Evolutionary conservation across 2,797 vertebrate species (phyloP), one percentile per base, ranked within the genome.

Genomic region (Tapera naevia): DNA sequence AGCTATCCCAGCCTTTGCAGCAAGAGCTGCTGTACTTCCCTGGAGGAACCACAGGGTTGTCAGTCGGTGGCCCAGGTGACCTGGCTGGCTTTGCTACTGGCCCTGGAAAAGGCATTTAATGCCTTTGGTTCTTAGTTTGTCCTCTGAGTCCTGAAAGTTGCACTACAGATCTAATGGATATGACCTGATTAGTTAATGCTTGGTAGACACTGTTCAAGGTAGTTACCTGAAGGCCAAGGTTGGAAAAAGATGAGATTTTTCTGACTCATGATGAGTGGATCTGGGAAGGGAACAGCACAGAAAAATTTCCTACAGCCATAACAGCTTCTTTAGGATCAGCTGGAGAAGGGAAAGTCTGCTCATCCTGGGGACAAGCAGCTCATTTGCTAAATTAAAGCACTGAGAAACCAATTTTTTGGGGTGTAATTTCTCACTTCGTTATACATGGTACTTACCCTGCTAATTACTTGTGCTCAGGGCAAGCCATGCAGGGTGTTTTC

Each of bases 311-410:
- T 66, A 12, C 46, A 87, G 54, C 69, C 66, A 3, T 17, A 53
- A n/a, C 23, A 89, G 51, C 60, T 82, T 85, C 79, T 75, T 78
- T 41, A 67, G 75, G n/a, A 60, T 60, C 61, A 80, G n/a, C 51
- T 76, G 67, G 60, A 33, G 64, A 80, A 37, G 27, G 67, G 51
- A 70, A 76, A 74, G 17, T 32, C 79, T 61, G 58, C 22, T 87
- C 57, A n/a, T 14, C 28, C 43, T 0, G 0, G 13, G 72, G 58
- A 66, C 27, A 51, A 82, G 57, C 3, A 1, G 37, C 56, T 91
- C 3, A 1, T 87, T 72, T 66, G 79, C 33, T 67, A 70, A 76
- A 88, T 73, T 82, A 91, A 92, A 93, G 56, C 64, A 69, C 41
- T 1, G 8, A 80, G 81, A 76, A 94, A 80, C n/a, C 24, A 16